Evolutionary conservation across 2,888 invertebrate genomes (phyloP).

Genomic region (Frankliniella fusca): DNA sequence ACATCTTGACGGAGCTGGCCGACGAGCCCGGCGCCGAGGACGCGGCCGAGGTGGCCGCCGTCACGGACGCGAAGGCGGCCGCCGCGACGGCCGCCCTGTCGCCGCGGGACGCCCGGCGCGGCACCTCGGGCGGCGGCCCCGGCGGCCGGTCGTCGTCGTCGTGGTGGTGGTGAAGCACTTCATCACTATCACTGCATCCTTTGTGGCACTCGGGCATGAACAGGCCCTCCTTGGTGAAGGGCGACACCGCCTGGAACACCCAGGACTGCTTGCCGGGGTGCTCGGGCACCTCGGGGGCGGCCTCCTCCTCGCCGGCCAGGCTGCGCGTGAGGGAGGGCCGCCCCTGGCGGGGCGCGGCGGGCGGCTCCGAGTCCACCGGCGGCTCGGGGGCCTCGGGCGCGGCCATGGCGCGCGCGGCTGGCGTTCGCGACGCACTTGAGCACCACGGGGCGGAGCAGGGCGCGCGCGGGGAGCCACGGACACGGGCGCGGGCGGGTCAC

Average conservation of each 20-base stretch:
- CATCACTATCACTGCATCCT: neutral
- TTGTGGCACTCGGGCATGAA: neutral
- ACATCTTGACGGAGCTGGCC: slow-evolving; percentile 50
- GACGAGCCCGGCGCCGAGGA: slow-evolving; percentile 49
- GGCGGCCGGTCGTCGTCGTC: slow-evolving; percentile 43
- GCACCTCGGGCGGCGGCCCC: slow-evolving; percentile 50
- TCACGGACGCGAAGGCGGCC: slow-evolving; percentile 37
- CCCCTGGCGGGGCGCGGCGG: neutral
- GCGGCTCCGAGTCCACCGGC: slow-evolving; percentile 47
- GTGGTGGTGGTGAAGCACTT: neutral
- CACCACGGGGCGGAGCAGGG: neutral
- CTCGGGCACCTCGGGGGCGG: neutral
- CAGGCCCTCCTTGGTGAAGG: slow-evolving; percentile 23
- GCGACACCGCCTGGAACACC: slow-evolving; percentile 3
- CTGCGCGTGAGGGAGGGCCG: slow-evolving; percentile 12
- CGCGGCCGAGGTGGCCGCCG: slow-evolving; percentile 46
- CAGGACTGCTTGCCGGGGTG: slow-evolving; percentile 1
- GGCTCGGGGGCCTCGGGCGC: slow-evolving; percentile 40
- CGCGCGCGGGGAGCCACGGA: neutral
- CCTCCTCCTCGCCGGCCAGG: neutral
- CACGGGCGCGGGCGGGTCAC: neutral
- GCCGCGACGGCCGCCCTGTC: slow-evolving; percentile 45
- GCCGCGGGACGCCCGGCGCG: slow-evolving; percentile 49
- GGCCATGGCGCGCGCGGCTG: neutral
- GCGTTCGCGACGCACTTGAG: neutral